Evolutionary conservation across 2,113 vertebrate genomes (phyloP).

Genomic region (Tapirus terrestris): DNA sequence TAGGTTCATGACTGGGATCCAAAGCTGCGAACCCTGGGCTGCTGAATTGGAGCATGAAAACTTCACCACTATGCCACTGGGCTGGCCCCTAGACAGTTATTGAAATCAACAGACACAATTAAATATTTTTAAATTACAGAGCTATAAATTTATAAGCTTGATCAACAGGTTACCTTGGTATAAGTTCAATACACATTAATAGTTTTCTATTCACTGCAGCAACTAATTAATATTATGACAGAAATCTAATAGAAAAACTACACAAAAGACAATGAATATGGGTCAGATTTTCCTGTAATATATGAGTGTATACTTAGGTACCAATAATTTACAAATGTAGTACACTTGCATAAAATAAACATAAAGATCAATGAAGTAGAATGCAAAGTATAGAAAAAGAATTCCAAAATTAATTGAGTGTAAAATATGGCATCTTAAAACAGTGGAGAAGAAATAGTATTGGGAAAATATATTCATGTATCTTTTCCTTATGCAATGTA

Average conservation of each 20-base stretch:
- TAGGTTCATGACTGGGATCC: no score
- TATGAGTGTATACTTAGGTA: background rate
- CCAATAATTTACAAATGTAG: background rate
- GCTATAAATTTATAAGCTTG: background rate
- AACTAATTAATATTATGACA: background rate
- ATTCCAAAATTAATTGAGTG: background rate
- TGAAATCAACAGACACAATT: background rate
- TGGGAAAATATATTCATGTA: background rate
- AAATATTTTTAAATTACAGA: background rate
- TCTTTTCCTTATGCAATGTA: background rate
- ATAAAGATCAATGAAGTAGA: background rate
- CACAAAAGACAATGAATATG: background rate
- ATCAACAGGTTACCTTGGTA: background rate
- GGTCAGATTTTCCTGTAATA: background rate
- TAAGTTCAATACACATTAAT: background rate
- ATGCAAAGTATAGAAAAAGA: background rate
- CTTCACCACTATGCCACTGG: no score
- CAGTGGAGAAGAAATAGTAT: background rate
- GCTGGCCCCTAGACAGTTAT: background rate
- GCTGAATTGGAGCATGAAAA: no score
- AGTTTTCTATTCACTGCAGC: background rate
- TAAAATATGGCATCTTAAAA: background rate
- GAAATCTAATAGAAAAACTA: background rate
- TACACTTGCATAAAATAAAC: background rate
- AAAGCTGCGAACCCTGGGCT: no score